Base-by-base conservation (phyloP, 2,888 invertebrate genomes). In the Acanthosepion lycidas region DNA sequence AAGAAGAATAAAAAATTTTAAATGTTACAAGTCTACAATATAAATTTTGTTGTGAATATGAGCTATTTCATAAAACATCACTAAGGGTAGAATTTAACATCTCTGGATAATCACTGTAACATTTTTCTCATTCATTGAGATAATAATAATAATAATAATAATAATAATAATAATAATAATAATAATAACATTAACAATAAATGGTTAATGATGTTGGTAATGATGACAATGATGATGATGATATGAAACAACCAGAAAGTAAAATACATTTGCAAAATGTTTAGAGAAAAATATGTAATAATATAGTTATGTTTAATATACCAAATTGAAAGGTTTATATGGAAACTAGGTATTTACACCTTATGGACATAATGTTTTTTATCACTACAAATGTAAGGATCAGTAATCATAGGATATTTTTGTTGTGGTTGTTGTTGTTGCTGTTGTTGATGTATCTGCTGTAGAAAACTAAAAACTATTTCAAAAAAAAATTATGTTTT, bases 291-390 rank as follows among this genome's bases (percentile, higher is more conserved):
- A 93, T 78, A 78, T 78, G 78, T 78, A 78, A n/a, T 78, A 78
- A 78, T 78, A 78, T 78, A 78, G n/a, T 78, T 78, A 33, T 78
- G 23, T 23, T n/a, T 78, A 78, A 78, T n/a, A 33, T 78, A 78
- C 78, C 78, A 78, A 78, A 78, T 78, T 78, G 78, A 78, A 78
- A 78, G 78, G n/a, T 78, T 78, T 78, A 78, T n/a, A 78, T 78
- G n/a, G n/a, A 78, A n/a, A 78, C 8, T 64, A 64, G 26, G 78
- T 78, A 78, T 78, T 78, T 78, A 78, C 78, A 78, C n/a, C 78
- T 78, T 78, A 15, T 33, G 78, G 33, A 78, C 78, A 78, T 78
- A 78, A 78, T 78, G n/a, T n/a, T 78, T 78, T 78, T 78, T 15
- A 78, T n/a, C 78, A 78, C n/a, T n/a, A 78, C n/a, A 78, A 78